Evolutionary conservation across 1,140 invertebrate species (phyloP), one percentile per base, ranked within the genome.

Genomic region (Sarcophaga peregrina): DNA sequence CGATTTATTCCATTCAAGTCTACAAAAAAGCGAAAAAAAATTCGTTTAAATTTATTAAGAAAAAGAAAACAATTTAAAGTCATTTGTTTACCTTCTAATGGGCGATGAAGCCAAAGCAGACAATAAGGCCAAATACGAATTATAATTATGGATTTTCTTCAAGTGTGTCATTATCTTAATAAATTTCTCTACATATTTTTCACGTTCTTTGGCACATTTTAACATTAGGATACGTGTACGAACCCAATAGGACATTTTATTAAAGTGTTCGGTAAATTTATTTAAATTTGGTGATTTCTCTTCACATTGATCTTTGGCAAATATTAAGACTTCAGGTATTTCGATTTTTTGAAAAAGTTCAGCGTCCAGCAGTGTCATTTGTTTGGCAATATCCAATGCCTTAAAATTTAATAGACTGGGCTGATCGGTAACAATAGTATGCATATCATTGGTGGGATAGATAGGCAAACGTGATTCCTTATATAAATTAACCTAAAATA

Each of bases 181-280:
- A 89, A 99, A 98, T 90, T 99, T 99, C 83, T 96, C 94, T 58
- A 99, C 96, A 90, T 97, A 98, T 90, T 96, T 96, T 91, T 99
- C 98, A n/a, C 98, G 93, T 85, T 98, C 97, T 87, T 97, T 97
- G 10, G 96, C 95, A 85, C 98, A 96, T 84, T 95, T 93, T 84
- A 95, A 94, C 85, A 95, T 93, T 62, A 98, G 90, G 82, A 97
- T 96, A 85, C 93, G 91, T 20, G 95, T 95, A 76, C 97, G 92
- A 20, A 96, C 96, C 98, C 98, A 99, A 87, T 97, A 99, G 45
- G 98, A 99, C 96, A 99, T 98, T 91, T 99, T 99, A 91, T 99
- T 99, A 90, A 99, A 99, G 92, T 99, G 98, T 91, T 99, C 97
- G 0, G 98, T 99, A 89, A 99, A 99, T 84, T 95, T 93, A 15